A percentile compares a stretch with the other conserved stretches of the same genome.
phyloP scores from a whole-genome alignment of 2,113 vertebrate genomes.

The Ellobius talpinus region DNA sequence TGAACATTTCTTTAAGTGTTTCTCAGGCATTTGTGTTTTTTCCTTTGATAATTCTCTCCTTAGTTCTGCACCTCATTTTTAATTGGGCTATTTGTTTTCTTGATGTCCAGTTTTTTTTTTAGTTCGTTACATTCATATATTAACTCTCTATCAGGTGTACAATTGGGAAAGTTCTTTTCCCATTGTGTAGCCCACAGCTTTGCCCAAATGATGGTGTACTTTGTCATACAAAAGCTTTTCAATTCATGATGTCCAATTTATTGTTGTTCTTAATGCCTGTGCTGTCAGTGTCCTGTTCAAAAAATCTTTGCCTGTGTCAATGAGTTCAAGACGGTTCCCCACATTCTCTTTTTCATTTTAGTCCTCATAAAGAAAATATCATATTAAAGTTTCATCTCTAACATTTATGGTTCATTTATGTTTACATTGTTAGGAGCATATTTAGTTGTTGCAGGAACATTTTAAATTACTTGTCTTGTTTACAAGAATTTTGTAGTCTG shows the following conservation, averaged over 20 bases:
- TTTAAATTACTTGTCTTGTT: slow-evolving; percentile 28
- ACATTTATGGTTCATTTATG: neutral
- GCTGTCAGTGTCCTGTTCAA: neutral
- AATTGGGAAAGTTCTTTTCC: neutral
- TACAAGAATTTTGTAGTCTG: neutral
- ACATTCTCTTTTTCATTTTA: neutral
- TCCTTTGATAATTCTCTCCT: neutral
- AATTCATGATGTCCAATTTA: neutral
- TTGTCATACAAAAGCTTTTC: neutral
- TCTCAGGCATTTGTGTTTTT: neutral
- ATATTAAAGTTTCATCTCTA: neutral
- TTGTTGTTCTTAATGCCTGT: neutral
- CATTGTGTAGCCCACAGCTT: neutral
- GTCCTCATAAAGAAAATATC: neutral
- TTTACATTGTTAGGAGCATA: neutral
- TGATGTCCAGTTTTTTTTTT: neutral
- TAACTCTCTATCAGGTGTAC: neutral
- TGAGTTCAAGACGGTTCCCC: neutral
- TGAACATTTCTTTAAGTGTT: neutral
- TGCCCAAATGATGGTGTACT: neutral
- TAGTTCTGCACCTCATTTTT: neutral
- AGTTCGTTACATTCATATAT: neutral
- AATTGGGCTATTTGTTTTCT: neutral
- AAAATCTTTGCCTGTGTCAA: neutral
- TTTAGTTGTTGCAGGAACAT: neutral